These are phyloP conservation scores for Drosophila sordidula DNA, from an alignment of 2,888 invertebrate genomes.

Conservation along the genomic window DNA sequence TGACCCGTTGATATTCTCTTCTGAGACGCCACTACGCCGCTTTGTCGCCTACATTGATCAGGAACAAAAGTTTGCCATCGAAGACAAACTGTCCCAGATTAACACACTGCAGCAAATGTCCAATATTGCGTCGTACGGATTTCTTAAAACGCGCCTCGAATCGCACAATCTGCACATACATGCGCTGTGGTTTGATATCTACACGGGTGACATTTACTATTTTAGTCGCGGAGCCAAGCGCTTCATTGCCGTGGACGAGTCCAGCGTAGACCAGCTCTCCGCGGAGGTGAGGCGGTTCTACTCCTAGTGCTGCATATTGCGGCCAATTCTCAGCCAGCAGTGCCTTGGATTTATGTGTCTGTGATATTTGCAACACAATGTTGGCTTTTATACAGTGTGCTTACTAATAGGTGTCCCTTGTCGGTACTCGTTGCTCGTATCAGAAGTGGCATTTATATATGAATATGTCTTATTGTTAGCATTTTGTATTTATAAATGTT, in stretches of 20 bases:
- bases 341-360: slow-evolving; percentile 68
- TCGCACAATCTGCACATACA: slow-evolving; percentile 94
- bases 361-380: slow-evolving; percentile 70
- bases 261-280: slow-evolving; percentile 90
- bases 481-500: slow-evolving; percentile 65
- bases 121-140: slow-evolving; percentile 96
- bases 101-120: slow-evolving; percentile 96
- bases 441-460: slow-evolving; percentile 59
- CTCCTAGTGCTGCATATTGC: slow-evolving; percentile 86
- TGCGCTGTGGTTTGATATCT: slow-evolving; percentile 99
- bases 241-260: slow-evolving; percentile 94
- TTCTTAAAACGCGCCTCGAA: slow-evolving; percentile 92
- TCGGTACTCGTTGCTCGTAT: slow-evolving; percentile 24
- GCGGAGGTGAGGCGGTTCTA: slow-evolving; percentile 93
- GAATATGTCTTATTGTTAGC: slow-evolving; percentile 44
- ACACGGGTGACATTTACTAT: slow-evolving; percentile 97
- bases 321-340: slow-evolving; percentile 4
- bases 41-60: slow-evolving; percentile 98
- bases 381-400: slow-evolving; percentile 45
- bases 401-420: slow-evolving; percentile 18
- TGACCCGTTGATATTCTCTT: slow-evolving; percentile 93
- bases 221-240: slow-evolving; percentile 94
- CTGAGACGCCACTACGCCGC: slow-evolving; percentile 93
- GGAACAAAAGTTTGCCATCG: slow-evolving; percentile 93
- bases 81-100: slow-evolving; percentile 97